phyloP scores from a whole-genome alignment of 2,888 invertebrate species.

The Orchesella flavescens region DNA sequence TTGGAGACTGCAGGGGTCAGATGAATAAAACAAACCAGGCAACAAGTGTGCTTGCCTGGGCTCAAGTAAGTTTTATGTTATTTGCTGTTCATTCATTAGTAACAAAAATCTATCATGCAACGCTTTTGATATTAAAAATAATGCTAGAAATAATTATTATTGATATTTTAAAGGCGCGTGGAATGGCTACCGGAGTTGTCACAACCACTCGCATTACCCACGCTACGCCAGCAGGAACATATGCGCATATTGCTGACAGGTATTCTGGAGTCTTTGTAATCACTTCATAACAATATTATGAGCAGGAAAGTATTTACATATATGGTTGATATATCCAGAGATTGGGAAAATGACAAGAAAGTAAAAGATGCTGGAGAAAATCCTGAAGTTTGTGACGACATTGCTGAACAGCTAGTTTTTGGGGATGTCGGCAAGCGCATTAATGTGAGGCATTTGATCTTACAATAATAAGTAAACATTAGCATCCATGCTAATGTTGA shows the following conservation, averaged over 20 bases:
- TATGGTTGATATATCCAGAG: conserved; percentile 59
- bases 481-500: too few relatives aligned
- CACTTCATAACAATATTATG: too few relatives aligned
- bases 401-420: conserved; percentile 86
- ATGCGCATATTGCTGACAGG: conserved; percentile 75
- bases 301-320: too few relatives aligned
- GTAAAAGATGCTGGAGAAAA: conserved; percentile 75
- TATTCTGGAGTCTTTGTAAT: too few relatives aligned
- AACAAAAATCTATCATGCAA: too few relatives aligned
- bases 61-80: conserved; percentile 64
- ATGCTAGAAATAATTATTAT: too few relatives aligned
- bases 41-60: conserved; percentile 68
- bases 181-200: conserved; percentile 76
- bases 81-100: too few relatives aligned
- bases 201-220: conserved; percentile 69
- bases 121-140: too few relatives aligned
- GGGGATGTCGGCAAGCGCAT: conserved; percentile 84
- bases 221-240: conserved; percentile 73
- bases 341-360: conserved; percentile 86
- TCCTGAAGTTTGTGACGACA: conserved; percentile 82
- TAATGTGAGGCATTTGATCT: conserved; percentile 76
- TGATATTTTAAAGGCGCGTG: too few relatives aligned
- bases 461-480: too few relatives aligned
- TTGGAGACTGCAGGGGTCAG: conserved; percentile 62
- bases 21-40: conserved; percentile 54